Evolutionary conservation across 2,888 invertebrate species (phyloP), one percentile per base, ranked within the genome.

Genomic region (Ichneumon xanthorius): DNA sequence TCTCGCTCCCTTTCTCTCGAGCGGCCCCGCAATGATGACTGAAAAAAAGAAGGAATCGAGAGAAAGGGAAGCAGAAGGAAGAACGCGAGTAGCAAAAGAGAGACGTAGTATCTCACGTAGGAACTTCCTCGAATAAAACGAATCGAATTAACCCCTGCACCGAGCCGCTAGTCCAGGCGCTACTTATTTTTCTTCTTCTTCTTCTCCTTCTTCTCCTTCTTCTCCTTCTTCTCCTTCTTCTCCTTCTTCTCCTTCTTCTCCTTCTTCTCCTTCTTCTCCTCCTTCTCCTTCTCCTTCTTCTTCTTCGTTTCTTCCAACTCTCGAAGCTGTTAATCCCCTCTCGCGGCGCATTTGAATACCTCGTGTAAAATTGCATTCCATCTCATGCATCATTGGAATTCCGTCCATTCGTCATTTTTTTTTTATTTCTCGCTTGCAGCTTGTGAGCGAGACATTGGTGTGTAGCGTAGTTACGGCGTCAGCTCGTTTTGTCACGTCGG

Each of bases 121-220:
- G 53, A 76, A 77, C 85, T 84, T 87, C 82, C 73, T 78, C 76
- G 87, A 85, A 88, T 86, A 76, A 85, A 87, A 85, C 78, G 86
- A 86, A 88, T 88, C 80, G 85, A 82, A 88, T 88, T 87, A 88
- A 88, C 86, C 87, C 80, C 58, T 58, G 30, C 22, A 82, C 71
- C 80, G 85, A 82, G 70, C 76, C 84, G 79, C 80, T 76, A 58
- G 73, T 68, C 45, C 73, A 33, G 58, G 22, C 37, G 19, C 77
- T 30, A 30, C 33, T 53, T 53, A 33, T 75, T 73, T 14, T 53
- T 22, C 30, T 68, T 80, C 48, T 80, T 80, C 53, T 71, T 76
- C 40, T 82, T 82, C 63, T 73, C 61, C 48, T 55, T 80, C 65
- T 61, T 14, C n/a, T 37, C 26, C 45, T 22, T 7, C 11, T 7